Evolutionary conservation across 2,797 vertebrate species (phyloP).

Genomic region (Gallirallus australis): DNA sequence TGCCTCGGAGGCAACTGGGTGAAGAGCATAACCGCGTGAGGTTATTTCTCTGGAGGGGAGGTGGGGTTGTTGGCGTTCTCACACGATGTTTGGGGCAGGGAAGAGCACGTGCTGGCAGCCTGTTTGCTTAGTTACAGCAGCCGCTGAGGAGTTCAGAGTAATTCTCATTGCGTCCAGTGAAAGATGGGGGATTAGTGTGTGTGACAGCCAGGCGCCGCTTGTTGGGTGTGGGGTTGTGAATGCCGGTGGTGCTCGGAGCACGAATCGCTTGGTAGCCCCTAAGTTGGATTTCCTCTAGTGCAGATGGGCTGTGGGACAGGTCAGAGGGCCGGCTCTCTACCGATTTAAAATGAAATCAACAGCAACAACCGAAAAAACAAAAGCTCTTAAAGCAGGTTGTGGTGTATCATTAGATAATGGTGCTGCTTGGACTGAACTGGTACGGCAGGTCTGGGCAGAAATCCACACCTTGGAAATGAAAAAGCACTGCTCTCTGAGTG

Average conservation of each 20-base stretch:
- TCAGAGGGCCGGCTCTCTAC: neutral
- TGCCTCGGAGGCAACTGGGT: neutral
- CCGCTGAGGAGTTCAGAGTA: neutral
- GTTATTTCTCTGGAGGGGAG: neutral
- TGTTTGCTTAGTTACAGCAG: neutral
- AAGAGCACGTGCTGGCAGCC: neutral
- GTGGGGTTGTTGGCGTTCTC: neutral
- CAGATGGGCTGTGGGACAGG: neutral
- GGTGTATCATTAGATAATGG: conserved; percentile 13
- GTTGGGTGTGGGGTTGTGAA: neutral
- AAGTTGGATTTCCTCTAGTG: neutral
- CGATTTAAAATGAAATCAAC: neutral
- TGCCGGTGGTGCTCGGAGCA: neutral
- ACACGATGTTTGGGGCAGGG: neutral
- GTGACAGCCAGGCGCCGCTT: neutral
- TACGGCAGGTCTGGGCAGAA: conserved; percentile 46
- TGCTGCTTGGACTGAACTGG: neutral
- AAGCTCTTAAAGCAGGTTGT: neutral
- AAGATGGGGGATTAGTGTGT: neutral
- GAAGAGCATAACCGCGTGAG: neutral
- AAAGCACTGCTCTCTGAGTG: neutral
- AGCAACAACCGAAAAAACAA: neutral
- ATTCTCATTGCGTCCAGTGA: neutral
- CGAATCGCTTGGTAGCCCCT: neutral
- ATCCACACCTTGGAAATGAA: conserved; percentile 10